Evolutionary conservation across 2,113 vertebrate genomes (phyloP).

Genomic region (Hydrolagus affinis): DNA sequence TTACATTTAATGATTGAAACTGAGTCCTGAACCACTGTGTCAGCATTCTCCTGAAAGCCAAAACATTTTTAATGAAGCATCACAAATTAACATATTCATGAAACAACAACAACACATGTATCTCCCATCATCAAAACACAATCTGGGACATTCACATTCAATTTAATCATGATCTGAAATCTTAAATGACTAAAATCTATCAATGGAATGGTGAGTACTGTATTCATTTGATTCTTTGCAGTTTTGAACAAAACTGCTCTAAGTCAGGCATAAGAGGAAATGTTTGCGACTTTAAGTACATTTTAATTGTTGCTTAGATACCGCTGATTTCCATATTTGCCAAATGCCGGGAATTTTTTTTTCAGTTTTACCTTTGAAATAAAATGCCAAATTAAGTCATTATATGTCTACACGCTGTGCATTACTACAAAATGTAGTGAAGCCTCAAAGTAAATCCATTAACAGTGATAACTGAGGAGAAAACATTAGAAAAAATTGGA

Average conservation of each 20-base stretch:
- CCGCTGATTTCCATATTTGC: neutral
- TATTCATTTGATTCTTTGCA: neutral
- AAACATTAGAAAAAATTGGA: neutral
- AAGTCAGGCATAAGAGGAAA: neutral
- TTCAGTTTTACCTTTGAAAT: neutral
- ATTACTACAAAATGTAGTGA: neutral
- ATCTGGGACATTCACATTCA: neutral
- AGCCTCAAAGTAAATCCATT: neutral
- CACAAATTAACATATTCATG: no score
- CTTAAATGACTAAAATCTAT: neutral
- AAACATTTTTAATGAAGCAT: neutral
- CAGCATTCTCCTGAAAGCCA: neutral
- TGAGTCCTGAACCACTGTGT: neutral
- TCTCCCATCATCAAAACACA: neutral
- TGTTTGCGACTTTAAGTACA: neutral
- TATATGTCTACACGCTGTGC: neutral
- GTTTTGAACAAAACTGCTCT: neutral
- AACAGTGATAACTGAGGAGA: neutral
- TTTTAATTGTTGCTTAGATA: neutral
- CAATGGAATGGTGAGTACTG: no score
- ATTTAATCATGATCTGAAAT: neutral
- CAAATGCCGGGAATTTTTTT: neutral
- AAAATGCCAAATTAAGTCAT: neutral
- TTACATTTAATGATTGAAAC: neutral
- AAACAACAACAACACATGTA: neutral